Base-by-base conservation (phyloP, 2,797 vertebrate species). In the Hoplostethus atlanticus region DNA sequence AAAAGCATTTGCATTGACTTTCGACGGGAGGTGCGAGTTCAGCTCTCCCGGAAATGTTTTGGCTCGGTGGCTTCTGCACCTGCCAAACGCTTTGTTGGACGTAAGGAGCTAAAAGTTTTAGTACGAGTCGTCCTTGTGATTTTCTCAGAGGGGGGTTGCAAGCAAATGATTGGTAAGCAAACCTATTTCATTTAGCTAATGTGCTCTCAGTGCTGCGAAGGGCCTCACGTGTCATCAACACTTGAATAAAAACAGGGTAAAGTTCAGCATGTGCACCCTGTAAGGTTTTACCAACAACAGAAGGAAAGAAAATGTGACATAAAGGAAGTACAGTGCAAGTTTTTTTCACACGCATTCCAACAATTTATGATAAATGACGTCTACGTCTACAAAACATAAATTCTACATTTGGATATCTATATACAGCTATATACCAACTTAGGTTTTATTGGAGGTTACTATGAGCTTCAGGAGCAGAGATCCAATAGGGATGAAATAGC, bases 151-250 rank as follows among this genome's bases (percentile, higher is more conserved):
- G 21, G 21, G 21, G 21, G 21, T 21, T 21, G 21, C 21, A 90
- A 75, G 83, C 82, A 88, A 72, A 87, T 89, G 85, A 92, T 85
- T 84, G 76, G 83, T 82, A 84, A 84, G 86, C 86, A 87, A 88
- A 87, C 84, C 81, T 88, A 81, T 91, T 87, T 80, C 87, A 91
- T 87, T 71, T 79, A 71, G 76, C 73, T 83, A 79, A 80, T 73
- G 77, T 71, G 46, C 17, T 68, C 47, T 50, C 74, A 66, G 1
- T 68, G 60, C 57, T 76, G 52, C 36, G 15, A 58, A 44, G 55
- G 50, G 40, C 55, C 68, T 64, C 15, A 28, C 52, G 30, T 31
- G 28, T 54, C 25, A 30, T 54, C 28, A 30, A 28, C 52, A 54
- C 52, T n/a, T 47, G 4, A 15, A n/a, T 47, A n/a, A 4, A 44